These are phyloP conservation scores for Myiozetetes cayanensis DNA, from an alignment of 2,113 vertebrate species.

Conservation along the genomic window DNA sequence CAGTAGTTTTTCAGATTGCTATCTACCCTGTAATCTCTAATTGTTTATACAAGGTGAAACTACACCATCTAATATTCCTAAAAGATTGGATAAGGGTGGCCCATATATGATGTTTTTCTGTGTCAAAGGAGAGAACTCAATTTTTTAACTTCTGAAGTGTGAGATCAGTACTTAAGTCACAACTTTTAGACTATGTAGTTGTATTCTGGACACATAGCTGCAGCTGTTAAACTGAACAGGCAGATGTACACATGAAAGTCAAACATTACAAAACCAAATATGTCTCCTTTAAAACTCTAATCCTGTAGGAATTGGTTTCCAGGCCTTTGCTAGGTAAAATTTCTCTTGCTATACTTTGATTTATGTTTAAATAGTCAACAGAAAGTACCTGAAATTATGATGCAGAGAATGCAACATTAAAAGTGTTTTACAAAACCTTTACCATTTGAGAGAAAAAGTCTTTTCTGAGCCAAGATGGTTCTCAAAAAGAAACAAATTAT, in stretches of 20 bases:
- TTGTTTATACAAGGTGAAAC: neutral
- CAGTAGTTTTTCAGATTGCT: neutral
- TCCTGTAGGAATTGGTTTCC: neutral
- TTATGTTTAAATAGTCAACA: neutral
- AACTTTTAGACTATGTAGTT: neutral
- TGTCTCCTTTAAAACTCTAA: neutral
- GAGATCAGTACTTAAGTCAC: neutral
- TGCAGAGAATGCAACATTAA: neutral
- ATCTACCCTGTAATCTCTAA: neutral
- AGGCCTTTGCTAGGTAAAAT: neutral
- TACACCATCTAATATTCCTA: neutral
- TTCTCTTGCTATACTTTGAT: neutral
- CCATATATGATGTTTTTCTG: neutral
- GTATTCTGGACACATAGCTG: neutral
- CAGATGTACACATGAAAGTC: neutral
- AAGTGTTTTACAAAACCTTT: slow-evolving; percentile 2
- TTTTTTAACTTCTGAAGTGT: neutral
- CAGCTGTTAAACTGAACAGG: neutral
- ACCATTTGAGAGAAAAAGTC: slow-evolving; percentile 18
- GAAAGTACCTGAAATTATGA: neutral
- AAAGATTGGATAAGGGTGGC: neutral
- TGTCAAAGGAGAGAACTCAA: neutral
- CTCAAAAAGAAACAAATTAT: slow-evolving; percentile 41
- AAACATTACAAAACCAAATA: neutral
- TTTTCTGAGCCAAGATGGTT: slow-evolving; percentile 38